A percentile compares a stretch with the other conserved stretches of the same genome.
These are phyloP conservation scores for Sternotherus odoratus DNA, from an alignment of 2,797 vertebrate genomes.

Conservation along the genomic window DNA sequence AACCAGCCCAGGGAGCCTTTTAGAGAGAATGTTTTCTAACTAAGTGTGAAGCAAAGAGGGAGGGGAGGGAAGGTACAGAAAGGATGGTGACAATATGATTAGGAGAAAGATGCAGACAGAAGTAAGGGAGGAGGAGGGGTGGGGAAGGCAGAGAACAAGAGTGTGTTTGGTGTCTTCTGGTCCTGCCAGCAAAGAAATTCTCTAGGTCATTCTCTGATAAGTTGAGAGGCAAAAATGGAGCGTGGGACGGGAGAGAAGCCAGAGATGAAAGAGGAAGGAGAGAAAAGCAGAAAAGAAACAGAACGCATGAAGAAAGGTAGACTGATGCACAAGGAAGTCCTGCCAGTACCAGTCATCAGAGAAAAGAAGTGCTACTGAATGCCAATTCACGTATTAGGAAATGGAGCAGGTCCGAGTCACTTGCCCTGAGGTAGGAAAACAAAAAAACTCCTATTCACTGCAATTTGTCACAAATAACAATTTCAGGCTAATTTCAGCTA, in stretches of 20 bases:
- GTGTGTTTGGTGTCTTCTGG: neutral
- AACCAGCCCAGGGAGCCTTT: neutral
- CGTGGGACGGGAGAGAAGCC: neutral
- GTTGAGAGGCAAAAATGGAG: neutral
- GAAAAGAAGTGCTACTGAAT: neutral
- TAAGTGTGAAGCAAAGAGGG: neutral
- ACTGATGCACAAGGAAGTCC: neutral
- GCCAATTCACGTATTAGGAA: neutral
- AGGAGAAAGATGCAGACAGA: neutral
- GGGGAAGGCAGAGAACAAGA: neutral
- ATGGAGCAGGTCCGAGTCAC: neutral
- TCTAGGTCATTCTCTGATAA: neutral
- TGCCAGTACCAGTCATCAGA: neutral
- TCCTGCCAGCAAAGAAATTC: neutral
- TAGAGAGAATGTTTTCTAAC: neutral
- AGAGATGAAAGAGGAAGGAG: neutral
- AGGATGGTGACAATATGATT: neutral
- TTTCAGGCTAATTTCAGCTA: neutral
- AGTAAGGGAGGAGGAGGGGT: neutral
- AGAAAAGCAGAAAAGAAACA: neutral
- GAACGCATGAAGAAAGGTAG: neutral
- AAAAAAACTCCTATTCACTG: neutral
- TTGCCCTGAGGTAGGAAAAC: neutral
- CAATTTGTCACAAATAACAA: neutral
- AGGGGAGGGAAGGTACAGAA: neutral